Base-by-base conservation (phyloP, 2,113 vertebrate species). In the Phrynocephalus versicolor region DNA sequence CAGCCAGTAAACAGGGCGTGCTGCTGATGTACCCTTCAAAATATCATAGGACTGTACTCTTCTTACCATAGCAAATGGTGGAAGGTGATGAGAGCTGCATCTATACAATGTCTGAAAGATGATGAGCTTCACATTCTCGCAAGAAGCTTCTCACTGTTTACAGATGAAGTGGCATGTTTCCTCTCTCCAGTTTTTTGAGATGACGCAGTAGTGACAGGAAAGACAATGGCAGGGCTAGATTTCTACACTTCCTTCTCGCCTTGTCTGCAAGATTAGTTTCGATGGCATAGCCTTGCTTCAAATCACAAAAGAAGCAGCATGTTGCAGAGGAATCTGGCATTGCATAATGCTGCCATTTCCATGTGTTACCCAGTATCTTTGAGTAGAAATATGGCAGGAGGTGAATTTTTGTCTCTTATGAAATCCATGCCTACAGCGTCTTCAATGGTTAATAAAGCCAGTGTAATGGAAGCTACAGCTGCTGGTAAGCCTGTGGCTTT, bases 401-500 rank as follows among this genome's bases (percentile, higher is more conserved):
- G 81, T 87, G 87, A 88, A 87, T 83, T 88, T 86, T 78, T 65
- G 57, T 55, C 83, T 85, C n/a, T 76, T 13, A 79, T 2, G 89
- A 92, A 90, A 90, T 88, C 80, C 81, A 57, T 88, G 91, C 88
- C 89, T 88, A 87, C 71, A 90, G 87, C 88, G 83, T 71, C 85
- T 75, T 74, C 45, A 64, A 87, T 58, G 78, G 88, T 91, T 93
- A 92, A 94, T 91, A 93, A 94, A 92, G 89, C 37, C 79, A 72
- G 88, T 85, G 91, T 93, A 94, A 91, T 41, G 45, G 89, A 92
- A 93, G 85, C 0, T 55, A 0, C 0, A 1, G 57, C n/a, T 90
- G 84, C 85, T 67, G n/a, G 23, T 82, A 91, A 91, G 74, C 88
- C 91, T 51, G 85, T 85, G 88, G 83, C 74, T 74, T 88, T 82